phyloP scores from a whole-genome alignment of 2,888 invertebrate genomes.

The Aethes cnicana region DNA sequence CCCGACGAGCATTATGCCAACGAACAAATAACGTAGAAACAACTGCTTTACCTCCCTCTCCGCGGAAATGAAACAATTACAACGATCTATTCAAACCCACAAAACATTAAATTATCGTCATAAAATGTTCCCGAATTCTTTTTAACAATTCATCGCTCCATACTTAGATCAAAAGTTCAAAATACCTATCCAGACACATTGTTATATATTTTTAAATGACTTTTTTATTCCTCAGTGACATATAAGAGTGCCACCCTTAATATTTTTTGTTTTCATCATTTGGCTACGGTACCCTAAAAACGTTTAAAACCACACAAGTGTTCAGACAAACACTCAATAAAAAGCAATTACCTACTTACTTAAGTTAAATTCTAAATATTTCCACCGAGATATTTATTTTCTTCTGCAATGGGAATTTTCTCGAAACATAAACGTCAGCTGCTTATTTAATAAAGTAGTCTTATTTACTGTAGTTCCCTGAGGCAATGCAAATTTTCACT shows the following conservation, averaged over 20 bases:
- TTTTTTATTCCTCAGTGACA: no score
- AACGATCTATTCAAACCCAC: background rate
- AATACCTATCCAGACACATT: no score
- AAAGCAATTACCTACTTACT: background rate
- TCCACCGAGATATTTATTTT: constrained; percentile 29
- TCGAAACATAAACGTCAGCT: constrained; percentile 39
- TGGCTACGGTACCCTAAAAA: no score
- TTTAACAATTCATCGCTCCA: no score
- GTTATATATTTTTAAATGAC: no score
- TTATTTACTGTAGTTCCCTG: constrained; percentile 29
- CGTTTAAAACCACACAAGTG: no score
- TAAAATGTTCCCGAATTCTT: no score
- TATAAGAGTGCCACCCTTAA: no score
- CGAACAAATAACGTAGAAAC: constrained; percentile 16
- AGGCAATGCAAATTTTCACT: constrained; percentile 21
- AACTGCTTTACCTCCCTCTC: background rate
- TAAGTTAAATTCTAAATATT: no score
- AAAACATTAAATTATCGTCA: background rate
- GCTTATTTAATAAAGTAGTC: constrained; percentile 43
- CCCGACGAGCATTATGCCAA: constrained; percentile 15
- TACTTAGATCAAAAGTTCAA: no score
- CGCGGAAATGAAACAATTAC: constrained; percentile 2
- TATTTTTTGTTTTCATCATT: no score
- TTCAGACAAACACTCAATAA: background rate
- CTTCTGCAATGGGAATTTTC: constrained; percentile 37